Percentiles rank a stretch among this genome's conserved stretches.
Conservation (phyloP, 2,888 invertebrate genomes). For the Zeuzera pyrina region DNA sequence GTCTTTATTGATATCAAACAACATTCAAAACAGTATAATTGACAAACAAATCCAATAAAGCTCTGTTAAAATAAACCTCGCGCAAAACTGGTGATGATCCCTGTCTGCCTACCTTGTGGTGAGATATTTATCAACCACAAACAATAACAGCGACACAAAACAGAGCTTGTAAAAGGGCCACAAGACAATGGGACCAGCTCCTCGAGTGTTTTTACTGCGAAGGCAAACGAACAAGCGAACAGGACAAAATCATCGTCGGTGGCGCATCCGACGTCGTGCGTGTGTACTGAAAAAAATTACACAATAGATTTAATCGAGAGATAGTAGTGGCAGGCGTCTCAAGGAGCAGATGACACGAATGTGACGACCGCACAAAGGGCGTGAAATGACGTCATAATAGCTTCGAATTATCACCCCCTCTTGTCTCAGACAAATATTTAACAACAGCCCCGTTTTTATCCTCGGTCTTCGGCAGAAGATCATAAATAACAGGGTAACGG, state of each 20-base stretch:
- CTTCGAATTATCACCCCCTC: conserved; percentile 71
- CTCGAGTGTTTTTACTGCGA: conserved; percentile 63
- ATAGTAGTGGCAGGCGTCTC: conserved; percentile 69
- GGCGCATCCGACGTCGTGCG: conserved; percentile 64
- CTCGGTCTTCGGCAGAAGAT: conserved; percentile 59
- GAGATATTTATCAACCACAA: conserved; percentile 72
- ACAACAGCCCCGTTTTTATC: conserved; percentile 65
- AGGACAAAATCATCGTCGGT: conserved; percentile 69
- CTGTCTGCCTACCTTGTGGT: conserved; percentile 66
- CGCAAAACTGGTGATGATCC: conserved; percentile 68
- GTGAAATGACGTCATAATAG: conserved; percentile 73
- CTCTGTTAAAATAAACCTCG: conserved; percentile 53
- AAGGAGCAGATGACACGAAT: conserved; percentile 70
- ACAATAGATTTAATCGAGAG: conserved; percentile 71
- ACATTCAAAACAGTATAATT: conserved; percentile 47
- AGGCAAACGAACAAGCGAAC: conserved; percentile 60
- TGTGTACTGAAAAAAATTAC: conserved; percentile 52
- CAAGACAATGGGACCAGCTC: conserved; percentile 65
- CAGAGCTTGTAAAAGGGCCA: conserved; percentile 66
- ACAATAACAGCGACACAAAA: conserved; percentile 71
- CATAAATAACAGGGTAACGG: conserved; percentile 65
- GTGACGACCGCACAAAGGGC: conserved; percentile 70
- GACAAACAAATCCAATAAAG: conserved; percentile 50
- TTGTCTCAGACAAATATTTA: conserved; percentile 73
- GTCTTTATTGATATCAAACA: conserved; percentile 19